A percentile compares a stretch with the other conserved stretches of the same genome.
phyloP scores from a whole-genome alignment of 2,113 vertebrate species.

The Oenanthe oenanthe region DNA sequence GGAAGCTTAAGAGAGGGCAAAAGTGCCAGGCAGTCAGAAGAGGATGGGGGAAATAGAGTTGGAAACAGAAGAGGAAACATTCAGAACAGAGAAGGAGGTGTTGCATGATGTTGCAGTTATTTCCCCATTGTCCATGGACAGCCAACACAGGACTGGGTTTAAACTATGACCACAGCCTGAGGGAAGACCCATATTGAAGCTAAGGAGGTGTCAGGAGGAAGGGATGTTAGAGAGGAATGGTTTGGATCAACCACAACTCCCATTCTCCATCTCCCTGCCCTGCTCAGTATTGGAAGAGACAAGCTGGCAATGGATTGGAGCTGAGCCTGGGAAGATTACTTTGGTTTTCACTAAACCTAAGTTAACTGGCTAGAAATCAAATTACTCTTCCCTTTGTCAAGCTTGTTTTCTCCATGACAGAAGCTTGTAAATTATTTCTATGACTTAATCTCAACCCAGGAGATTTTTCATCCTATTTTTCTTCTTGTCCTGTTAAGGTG shows the following conservation, averaged over 20 bases:
- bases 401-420: neutral
- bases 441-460: neutral
- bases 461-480: neutral
- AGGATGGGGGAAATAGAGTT: neutral
- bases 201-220: neutral
- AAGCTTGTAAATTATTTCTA: neutral
- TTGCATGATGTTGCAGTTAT: neutral
- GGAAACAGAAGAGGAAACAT: neutral
- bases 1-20: neutral
- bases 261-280: accelerated
- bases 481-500: neutral
- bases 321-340: neutral
- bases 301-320: neutral
- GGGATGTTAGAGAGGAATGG: neutral
- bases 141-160: neutral
- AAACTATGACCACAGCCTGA: neutral
- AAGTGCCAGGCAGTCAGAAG: neutral
- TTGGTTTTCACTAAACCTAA: neutral
- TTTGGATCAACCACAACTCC: neutral
- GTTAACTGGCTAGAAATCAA: neutral
- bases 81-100: neutral
- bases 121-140: neutral
- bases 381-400: neutral
- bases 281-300: accelerated
- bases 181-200: accelerated